Conservation (phyloP, 2,113 vertebrate species). For the Corythoichthys haematopterus region DNA sequence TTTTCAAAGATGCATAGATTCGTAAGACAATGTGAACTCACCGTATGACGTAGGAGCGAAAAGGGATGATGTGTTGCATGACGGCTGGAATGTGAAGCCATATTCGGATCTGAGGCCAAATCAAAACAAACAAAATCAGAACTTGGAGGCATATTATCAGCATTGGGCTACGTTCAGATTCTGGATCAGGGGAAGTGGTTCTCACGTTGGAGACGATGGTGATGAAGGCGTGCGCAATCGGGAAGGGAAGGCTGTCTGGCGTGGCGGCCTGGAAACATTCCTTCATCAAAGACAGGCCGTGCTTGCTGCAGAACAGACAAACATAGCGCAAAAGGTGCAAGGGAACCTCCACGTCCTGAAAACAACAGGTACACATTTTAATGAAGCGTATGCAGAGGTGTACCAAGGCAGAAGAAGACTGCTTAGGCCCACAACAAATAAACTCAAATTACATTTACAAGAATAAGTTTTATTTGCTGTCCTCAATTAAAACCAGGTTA, state of each 20-base stretch:
- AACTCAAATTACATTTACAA: no score
- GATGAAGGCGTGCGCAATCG: conserved; percentile 97
- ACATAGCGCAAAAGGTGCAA: conserved; percentile 97
- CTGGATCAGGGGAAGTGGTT: no score
- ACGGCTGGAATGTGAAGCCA: conserved; percentile 99
- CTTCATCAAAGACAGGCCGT: conserved; percentile 98
- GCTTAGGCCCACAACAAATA: no score
- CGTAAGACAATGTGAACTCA: conserved; percentile 52
- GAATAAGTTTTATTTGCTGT: no score
- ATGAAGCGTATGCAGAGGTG: neutral
- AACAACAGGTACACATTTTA: neutral
- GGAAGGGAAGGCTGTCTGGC: conserved; percentile 91
- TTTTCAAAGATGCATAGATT: no score
- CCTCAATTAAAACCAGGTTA: no score
- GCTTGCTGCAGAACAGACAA: conserved; percentile 96
- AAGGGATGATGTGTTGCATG: conserved; percentile 99
- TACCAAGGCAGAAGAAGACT: neutral
- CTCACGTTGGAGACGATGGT: conserved; percentile 98
- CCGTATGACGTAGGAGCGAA: conserved; percentile 97
- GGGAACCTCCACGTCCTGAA: conserved; percentile 94
- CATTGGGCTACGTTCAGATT: neutral
- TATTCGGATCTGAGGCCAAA: conserved; percentile 87
- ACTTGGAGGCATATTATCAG: neutral
- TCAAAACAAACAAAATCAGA: neutral
- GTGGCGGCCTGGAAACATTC: conserved; percentile 94